Conservation (phyloP, 2,113 vertebrate species). For the Cynopterus brachyotis region DNA sequence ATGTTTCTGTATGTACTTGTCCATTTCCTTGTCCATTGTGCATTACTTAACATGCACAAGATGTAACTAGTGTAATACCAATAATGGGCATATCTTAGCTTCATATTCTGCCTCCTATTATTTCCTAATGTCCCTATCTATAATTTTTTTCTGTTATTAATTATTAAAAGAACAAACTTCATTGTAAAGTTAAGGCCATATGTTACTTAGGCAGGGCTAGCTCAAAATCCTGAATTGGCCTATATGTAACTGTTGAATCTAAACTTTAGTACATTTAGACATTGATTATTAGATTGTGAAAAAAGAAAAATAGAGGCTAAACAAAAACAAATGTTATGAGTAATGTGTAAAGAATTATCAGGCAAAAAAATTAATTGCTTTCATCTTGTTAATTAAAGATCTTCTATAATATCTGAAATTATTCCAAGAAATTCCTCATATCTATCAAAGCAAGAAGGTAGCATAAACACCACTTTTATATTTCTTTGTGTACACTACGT, state of each 20-base stretch:
- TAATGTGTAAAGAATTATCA: conserved; percentile 1
- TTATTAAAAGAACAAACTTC: not conserved
- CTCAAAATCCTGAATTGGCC: not conserved
- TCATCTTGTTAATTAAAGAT: conserved; percentile 7
- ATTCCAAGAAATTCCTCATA: not conserved
- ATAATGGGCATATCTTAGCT: not conserved
- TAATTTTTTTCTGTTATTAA: not conserved
- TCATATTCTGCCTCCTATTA: not conserved
- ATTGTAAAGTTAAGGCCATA: not conserved
- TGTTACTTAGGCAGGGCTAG: not conserved
- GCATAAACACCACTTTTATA: not conserved
- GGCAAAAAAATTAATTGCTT: not conserved
- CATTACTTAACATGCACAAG: not conserved
- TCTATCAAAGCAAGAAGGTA: not conserved
- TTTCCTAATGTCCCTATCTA: not conserved
- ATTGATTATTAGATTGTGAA: conserved; percentile 2
- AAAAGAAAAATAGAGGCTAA: conserved; percentile 9
- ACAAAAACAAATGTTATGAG: not conserved
- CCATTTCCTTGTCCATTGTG: not conserved
- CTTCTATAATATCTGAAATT: not conserved
- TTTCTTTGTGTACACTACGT: not conserved
- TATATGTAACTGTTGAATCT: not conserved
- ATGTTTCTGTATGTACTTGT: not conserved
- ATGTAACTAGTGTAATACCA: not conserved
- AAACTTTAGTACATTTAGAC: not conserved